Percentiles rank a stretch among this genome's conserved stretches.
These are phyloP conservation scores for Piprites chloris DNA, from an alignment of 2,113 vertebrate species.

Conservation along the genomic window DNA sequence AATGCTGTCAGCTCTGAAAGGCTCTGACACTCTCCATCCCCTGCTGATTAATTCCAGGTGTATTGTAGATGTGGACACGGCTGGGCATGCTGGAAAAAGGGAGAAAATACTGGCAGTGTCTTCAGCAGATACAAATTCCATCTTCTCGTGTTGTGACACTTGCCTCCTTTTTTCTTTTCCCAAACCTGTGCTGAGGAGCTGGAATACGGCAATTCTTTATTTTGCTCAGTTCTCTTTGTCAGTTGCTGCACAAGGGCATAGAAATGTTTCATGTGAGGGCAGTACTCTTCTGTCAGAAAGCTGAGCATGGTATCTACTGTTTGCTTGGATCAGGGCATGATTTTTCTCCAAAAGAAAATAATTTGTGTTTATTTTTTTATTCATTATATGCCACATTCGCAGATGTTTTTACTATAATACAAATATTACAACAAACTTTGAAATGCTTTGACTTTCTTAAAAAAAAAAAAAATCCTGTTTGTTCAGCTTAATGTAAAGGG, in stretches of 20 bases:
- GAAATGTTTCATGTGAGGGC: not conserved
- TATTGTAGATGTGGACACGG: not conserved
- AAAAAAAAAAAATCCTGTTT: not conserved
- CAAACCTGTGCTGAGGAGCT: not conserved
- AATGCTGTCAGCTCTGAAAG: not conserved
- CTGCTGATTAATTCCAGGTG: not conserved
- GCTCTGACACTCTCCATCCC: not conserved
- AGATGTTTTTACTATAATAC: not conserved
- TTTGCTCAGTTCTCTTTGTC: not conserved
- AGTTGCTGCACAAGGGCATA: rapidly evolving
- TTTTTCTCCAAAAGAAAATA: not conserved
- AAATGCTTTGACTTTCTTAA: not conserved
- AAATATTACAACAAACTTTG: not conserved
- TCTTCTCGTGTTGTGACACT: not conserved
- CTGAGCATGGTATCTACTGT: not conserved
- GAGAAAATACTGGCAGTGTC: not conserved
- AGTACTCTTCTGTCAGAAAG: not conserved
- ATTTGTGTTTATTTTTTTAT: not conserved
- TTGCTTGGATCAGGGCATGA: not conserved
- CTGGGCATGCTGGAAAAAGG: not conserved
- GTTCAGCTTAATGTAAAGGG: not conserved
- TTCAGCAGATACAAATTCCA: not conserved
- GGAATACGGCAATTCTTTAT: not conserved
- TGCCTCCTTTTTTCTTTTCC: not conserved
- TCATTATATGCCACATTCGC: not conserved